Evolutionary conservation across 2,888 invertebrate genomes (phyloP).

Genomic region (Drosophila stalkeri): DNA sequence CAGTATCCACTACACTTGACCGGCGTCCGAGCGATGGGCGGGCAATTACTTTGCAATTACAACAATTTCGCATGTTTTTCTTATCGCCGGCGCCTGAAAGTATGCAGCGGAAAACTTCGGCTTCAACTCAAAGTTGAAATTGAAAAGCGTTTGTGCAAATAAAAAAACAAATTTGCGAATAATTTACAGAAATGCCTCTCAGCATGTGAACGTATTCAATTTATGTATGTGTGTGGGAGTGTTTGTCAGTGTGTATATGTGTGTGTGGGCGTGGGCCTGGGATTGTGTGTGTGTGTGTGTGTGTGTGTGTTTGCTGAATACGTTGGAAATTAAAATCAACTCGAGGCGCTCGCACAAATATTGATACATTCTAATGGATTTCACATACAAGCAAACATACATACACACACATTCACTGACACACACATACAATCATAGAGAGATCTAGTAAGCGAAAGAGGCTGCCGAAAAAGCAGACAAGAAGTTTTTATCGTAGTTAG

Average conservation of each 20-base stretch:
- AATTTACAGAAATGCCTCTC: constrained; percentile 60
- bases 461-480: constrained; percentile 46
- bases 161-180: constrained; percentile 70
- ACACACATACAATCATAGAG: constrained; percentile 6
- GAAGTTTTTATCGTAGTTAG: constrained; percentile 75
- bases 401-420: constrained; percentile 2
- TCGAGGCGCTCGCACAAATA: constrained; percentile 77
- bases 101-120: constrained; percentile 41
- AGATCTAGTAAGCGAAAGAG: constrained; percentile 18
- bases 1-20: constrained; percentile 21
- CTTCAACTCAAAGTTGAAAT: constrained; percentile 44
- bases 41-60: constrained; percentile 78
- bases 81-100: constrained; percentile 51
- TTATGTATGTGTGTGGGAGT: constrained; percentile 15
- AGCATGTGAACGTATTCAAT: constrained; percentile 13
- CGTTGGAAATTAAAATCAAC: constrained; percentile 77
- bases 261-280: constrained; percentile 2
- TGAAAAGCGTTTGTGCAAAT: constrained; percentile 68
- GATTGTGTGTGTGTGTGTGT: constrained; percentile 21
- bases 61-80: constrained; percentile 23
- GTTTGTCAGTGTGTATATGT: too few species aligned
- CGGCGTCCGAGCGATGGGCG: constrained; percentile 4
- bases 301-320: constrained; percentile 45
- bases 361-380: constrained; percentile 82
- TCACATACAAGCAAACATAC: constrained; percentile 42